These are phyloP conservation scores for Schizothorax lantsangensis DNA, from an alignment of 2,797 vertebrate genomes.

Conservation along the genomic window DNA sequence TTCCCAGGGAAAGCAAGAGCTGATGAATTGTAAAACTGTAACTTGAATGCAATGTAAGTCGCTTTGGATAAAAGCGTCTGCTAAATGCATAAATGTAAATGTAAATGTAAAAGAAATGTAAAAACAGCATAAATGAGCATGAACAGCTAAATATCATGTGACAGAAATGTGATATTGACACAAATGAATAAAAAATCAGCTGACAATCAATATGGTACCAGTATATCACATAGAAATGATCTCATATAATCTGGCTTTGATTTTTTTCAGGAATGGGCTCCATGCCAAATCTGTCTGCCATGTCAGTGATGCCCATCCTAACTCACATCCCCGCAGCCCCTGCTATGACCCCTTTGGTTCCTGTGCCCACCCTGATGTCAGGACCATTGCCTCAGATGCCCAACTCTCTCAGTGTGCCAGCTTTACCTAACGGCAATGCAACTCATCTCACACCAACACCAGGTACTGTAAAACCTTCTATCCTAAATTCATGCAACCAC, in stretches of 20 bases:
- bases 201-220: neutral
- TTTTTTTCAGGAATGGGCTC: constrained; percentile 86
- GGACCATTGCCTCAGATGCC: constrained; percentile 81
- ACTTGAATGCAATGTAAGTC: no score
- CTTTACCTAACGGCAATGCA: constrained; percentile 88
- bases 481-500: neutral
- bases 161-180: neutral
- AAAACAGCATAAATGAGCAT: neutral
- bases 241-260: neutral
- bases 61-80: no score
- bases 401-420: constrained; percentile 80
- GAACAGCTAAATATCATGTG: neutral
- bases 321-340: constrained; percentile 79
- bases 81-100: no score
- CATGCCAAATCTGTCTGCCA: constrained; percentile 88
- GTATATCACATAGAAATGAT: neutral
- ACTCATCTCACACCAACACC: constrained; percentile 82
- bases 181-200: neutral
- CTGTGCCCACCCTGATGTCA: constrained; percentile 69
- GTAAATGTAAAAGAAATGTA: neutral
- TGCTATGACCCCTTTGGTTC: constrained; percentile 77
- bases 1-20: no score
- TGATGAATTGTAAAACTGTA: no score
- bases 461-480: constrained; percentile 59
- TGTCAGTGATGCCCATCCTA: constrained; percentile 80